phyloP scores from a whole-genome alignment of 1,140 invertebrate species.

The Bombus huntii region DNA sequence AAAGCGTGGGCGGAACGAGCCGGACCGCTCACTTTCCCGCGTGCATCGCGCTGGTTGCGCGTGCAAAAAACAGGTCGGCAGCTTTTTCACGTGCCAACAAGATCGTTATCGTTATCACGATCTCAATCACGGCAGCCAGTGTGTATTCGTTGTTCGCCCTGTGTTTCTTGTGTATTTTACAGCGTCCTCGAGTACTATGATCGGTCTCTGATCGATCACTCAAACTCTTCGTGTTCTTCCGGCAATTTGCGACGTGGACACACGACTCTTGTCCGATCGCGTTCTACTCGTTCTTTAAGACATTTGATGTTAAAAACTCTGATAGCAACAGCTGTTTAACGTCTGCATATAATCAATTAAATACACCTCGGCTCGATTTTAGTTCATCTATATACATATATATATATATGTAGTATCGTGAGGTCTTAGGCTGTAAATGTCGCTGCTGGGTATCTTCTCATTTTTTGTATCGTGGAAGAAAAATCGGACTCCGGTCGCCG shows the following conservation, averaged over 20 bases:
- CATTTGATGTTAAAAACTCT: too few species aligned
- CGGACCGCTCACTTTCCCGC: not conserved
- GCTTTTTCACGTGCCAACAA: constrained; percentile 30
- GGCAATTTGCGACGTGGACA: not conserved
- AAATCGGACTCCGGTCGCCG: too few species aligned
- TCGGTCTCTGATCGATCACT: not conserved
- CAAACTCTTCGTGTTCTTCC: too few species aligned
- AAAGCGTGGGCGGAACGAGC: constrained; percentile 27
- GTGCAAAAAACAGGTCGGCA: constrained; percentile 6
- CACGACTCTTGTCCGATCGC: not conserved
- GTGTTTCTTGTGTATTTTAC: constrained; percentile 1
- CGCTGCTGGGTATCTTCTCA: too few species aligned
- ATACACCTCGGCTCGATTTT: too few species aligned
- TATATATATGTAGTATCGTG: too few species aligned
- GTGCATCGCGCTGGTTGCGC: not conserved
- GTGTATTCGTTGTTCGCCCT: constrained; percentile 17
- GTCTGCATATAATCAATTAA: too few species aligned
- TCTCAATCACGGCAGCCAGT: constrained; percentile 14
- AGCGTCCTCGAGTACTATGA: not conserved
- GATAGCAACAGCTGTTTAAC: too few species aligned
- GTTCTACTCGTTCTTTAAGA: too few species aligned
- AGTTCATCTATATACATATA: too few species aligned
- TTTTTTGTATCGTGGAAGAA: too few species aligned
- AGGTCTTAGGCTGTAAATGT: too few species aligned
- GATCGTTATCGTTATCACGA: constrained; percentile 36